phyloP scores from a whole-genome alignment of 2,113 vertebrate genomes.

The Rhinolophus ferrumequinum region DNA sequence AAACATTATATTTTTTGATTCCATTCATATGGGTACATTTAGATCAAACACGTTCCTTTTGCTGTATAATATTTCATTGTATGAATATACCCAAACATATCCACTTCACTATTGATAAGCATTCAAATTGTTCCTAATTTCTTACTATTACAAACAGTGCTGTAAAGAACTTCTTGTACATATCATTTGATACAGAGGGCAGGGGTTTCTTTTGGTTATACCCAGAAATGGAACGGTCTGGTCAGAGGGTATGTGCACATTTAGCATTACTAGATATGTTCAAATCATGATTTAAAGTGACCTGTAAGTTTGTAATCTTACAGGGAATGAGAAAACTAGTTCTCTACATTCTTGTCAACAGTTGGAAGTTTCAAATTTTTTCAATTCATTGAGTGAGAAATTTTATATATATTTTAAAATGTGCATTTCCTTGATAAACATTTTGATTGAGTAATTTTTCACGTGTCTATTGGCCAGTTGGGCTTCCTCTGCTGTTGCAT shows the following conservation, averaged over 20 bases:
- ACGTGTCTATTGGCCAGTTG: not conserved
- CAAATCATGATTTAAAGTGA: not conserved
- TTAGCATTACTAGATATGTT: not conserved
- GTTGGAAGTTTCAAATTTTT: not conserved
- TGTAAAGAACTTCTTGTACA: not conserved
- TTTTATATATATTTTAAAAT: not conserved
- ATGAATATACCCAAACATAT: not conserved
- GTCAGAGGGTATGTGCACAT: not conserved
- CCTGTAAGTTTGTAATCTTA: not conserved
- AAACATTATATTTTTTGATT: slow-evolving; percentile 6
- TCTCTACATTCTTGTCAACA: not conserved
- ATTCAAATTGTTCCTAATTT: not conserved
- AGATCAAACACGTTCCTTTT: not conserved
- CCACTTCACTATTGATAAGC: not conserved
- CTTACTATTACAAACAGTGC: not conserved
- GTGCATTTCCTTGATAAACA: not conserved
- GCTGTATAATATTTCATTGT: not conserved
- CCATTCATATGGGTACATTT: not conserved
- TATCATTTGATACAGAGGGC: not conserved
- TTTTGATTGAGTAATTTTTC: not conserved
- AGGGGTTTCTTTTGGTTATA: not conserved
- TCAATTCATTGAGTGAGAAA: not conserved
- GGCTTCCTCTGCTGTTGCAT: not conserved
- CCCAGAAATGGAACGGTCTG: not conserved
- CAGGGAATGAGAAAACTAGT: not conserved